A percentile compares a stretch with the other conserved stretches of the same genome.
Evolutionary conservation across 2,888 invertebrate species (phyloP).

Genomic region (Noctua fimbriata): DNA sequence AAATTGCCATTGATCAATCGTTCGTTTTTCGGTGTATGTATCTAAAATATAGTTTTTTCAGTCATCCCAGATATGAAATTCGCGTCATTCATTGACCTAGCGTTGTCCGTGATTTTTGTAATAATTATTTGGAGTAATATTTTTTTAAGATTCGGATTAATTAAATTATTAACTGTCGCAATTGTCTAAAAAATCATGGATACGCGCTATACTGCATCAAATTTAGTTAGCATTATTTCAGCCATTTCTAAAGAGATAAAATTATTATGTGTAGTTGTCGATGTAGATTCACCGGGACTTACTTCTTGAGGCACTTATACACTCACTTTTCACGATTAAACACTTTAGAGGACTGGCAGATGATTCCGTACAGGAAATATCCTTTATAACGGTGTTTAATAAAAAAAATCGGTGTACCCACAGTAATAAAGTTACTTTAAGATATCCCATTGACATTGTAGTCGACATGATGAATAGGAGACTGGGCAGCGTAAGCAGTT

Average conservation of each 20-base stretch:
- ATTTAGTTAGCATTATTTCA: not conserved
- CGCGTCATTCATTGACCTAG: not conserved
- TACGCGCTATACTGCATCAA: not conserved
- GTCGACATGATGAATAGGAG: not conserved
- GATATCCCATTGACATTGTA: not conserved
- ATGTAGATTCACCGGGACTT: too few relatives aligned
- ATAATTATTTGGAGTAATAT: not conserved
- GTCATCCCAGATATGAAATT: not conserved
- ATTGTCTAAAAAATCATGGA: not conserved
- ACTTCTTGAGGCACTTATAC: too few relatives aligned
- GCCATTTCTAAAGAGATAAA: not conserved
- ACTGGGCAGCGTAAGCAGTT: not conserved
- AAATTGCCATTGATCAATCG: not conserved
- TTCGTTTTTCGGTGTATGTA: not conserved
- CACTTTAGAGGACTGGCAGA: not conserved
- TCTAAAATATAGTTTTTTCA: not conserved
- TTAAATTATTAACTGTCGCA: not conserved
- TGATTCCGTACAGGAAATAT: not conserved
- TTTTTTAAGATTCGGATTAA: not conserved
- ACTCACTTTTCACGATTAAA: too few relatives aligned
- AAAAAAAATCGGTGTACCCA: too few relatives aligned
- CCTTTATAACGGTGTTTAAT: too few relatives aligned
- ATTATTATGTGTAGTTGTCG: not conserved
- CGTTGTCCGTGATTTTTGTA: not conserved
- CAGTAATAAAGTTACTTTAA: too few relatives aligned